Evolutionary conservation across 1,140 invertebrate genomes (phyloP).

Genomic region (Chymomyza costata): DNA sequence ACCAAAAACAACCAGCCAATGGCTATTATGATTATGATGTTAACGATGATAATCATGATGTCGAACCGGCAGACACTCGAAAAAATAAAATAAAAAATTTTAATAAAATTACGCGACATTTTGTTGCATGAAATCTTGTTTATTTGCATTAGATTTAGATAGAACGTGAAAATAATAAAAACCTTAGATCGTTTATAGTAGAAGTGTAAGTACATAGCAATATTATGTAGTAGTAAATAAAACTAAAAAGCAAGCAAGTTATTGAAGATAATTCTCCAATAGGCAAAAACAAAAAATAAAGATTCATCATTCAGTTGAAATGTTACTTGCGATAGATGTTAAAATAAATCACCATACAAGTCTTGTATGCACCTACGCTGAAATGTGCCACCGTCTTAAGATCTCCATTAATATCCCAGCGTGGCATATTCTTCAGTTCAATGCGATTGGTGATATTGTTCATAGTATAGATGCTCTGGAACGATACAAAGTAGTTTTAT

Average conservation of each 20-base stretch:
- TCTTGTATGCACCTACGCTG: constrained; percentile 9
- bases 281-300: constrained; percentile 28
- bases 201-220: too few relatives aligned
- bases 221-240: too few relatives aligned
- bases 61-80: too few relatives aligned
- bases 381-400: constrained; percentile 37
- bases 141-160: constrained; percentile 64
- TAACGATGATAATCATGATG: too few relatives aligned
- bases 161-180: constrained; percentile 1
- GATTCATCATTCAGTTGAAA: constrained; percentile 1
- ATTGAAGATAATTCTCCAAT: constrained; percentile 13
- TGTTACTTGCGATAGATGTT: constrained; percentile 32
- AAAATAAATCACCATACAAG: constrained; percentile 17
- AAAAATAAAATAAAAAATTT: too few relatives aligned
- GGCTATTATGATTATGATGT: too few relatives aligned
- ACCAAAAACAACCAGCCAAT: background rate
- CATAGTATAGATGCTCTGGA: constrained; percentile 30
- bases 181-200: too few relatives aligned
- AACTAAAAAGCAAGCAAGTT: constrained; percentile 31
- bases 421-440: constrained; percentile 26
- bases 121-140: constrained; percentile 17
- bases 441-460: constrained; percentile 38
- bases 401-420: constrained; percentile 24
- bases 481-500: too few relatives aligned
- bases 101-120: constrained; percentile 36